These are phyloP conservation scores for Arion vulgaris DNA, from an alignment of 1,140 invertebrate species.

Conservation along the genomic window DNA sequence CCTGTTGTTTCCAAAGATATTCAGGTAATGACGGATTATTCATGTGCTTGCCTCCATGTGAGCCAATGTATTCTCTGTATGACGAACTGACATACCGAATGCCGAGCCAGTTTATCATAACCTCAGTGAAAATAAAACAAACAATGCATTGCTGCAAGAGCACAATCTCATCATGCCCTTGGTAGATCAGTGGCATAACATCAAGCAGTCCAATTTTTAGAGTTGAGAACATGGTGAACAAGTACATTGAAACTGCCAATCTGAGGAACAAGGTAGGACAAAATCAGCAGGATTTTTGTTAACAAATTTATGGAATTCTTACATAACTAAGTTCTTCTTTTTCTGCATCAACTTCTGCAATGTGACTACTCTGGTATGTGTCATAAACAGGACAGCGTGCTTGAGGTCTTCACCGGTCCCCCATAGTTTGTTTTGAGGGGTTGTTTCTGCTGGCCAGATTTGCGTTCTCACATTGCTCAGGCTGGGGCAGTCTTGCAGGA, in stretches of 20 bases:
- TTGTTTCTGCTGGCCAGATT: too few species aligned
- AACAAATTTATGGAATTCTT: too few species aligned
- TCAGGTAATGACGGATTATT: not conserved
- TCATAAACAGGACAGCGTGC: too few species aligned
- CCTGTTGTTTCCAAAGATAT: not conserved
- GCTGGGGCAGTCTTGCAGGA: too few species aligned
- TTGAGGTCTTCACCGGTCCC: too few species aligned
- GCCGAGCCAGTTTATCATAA: conserved; percentile 52
- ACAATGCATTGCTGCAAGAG: conserved; percentile 38
- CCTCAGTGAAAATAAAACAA: conserved; percentile 44
- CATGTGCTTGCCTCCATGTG: conserved; percentile 9
- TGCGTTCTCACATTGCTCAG: too few species aligned
- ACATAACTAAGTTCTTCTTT: too few species aligned
- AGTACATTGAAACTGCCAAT: conserved; percentile 33
- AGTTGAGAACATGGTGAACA: conserved; percentile 41
- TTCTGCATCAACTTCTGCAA: too few species aligned
- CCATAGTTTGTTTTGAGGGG: too few species aligned
- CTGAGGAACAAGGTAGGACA: too few species aligned
- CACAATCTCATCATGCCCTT: conserved; percentile 9
- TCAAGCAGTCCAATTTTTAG: conserved; percentile 40
- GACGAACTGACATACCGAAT: conserved; percentile 50
- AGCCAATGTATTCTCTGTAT: conserved; percentile 40
- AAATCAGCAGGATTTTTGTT: too few species aligned
- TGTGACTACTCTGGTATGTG: too few species aligned
- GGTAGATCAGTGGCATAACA: conserved; percentile 45